Percentiles rank a stretch among this genome's conserved stretches.
These are phyloP conservation scores for Hirtodrosophila confusa DNA, from an alignment of 2,888 invertebrate species.

Conservation along the genomic window DNA sequence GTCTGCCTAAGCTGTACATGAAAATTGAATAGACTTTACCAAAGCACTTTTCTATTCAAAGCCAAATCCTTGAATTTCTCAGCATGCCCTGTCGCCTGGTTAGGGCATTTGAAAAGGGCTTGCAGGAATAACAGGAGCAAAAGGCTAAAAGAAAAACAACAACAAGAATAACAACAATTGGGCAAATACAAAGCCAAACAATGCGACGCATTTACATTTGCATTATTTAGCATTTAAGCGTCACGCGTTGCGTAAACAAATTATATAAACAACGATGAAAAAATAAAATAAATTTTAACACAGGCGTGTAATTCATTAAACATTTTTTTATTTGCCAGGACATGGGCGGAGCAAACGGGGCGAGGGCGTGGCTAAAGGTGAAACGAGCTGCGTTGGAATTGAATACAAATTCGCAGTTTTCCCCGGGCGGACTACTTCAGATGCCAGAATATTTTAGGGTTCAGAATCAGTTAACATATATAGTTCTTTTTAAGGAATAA, in stretches of 20 bases:
- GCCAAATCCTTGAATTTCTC: neutral
- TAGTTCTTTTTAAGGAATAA: too few relatives aligned
- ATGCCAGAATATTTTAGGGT: too few relatives aligned
- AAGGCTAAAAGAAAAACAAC: constrained; percentile 45
- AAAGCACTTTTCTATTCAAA: too few relatives aligned
- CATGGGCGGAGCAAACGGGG: constrained; percentile 5
- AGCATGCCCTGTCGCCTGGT: neutral
- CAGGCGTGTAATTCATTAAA: constrained; percentile 72
- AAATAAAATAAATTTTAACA: constrained; percentile 18
- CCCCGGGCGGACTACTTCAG: too few relatives aligned
- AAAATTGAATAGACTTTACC: too few relatives aligned
- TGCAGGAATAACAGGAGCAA: constrained; percentile 30
- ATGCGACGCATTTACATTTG: constrained; percentile 74
- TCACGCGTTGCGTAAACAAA: constrained; percentile 80
- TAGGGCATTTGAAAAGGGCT: constrained; percentile 49
- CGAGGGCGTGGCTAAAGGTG: constrained; percentile 11
- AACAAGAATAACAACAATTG: constrained; percentile 15
- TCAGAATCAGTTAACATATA: too few relatives aligned
- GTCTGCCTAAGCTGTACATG: too few relatives aligned
- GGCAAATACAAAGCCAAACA: constrained; percentile 55
- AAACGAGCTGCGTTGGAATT: neutral
- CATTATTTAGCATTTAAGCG: constrained; percentile 80
- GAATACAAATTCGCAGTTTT: neutral
- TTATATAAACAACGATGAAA: constrained; percentile 62
- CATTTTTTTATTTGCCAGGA: constrained; percentile 40